A percentile compares a stretch with the other conserved stretches of the same genome.
These are phyloP conservation scores for Cecidostiba fungosa DNA, from an alignment of 2,888 invertebrate genomes.

Conservation along the genomic window DNA sequence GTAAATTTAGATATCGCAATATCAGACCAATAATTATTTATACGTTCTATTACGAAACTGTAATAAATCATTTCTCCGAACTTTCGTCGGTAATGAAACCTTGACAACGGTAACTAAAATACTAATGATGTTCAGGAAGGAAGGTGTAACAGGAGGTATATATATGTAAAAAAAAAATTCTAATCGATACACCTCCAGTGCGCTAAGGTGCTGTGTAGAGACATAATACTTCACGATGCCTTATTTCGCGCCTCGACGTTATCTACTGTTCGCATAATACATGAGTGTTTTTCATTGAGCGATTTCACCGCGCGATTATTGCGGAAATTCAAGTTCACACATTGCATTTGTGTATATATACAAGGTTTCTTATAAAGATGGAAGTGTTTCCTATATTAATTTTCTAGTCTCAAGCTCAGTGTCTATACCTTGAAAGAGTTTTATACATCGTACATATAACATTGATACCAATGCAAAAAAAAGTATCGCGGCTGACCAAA, in stretches of 20 bases:
- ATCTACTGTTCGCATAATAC: not conserved
- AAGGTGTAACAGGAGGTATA: not conserved
- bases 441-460: too few species aligned
- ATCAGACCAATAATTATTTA: too few species aligned
- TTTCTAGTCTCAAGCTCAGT: too few species aligned
- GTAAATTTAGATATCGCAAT: too few species aligned
- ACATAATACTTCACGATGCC: not conserved
- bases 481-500: not conserved
- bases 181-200: not conserved
- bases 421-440: too few species aligned
- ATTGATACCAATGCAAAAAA: too few species aligned
- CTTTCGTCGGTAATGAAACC: too few species aligned
- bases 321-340: not conserved
- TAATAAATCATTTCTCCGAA: too few species aligned
- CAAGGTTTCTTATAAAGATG: not conserved
- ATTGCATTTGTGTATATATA: not conserved
- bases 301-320: not conserved
- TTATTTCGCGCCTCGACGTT: not conserved
- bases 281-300: conserved; percentile 1
- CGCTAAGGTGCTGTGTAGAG: not conserved
- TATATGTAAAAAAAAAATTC: not conserved
- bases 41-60: too few species aligned
- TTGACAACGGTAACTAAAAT: not conserved
- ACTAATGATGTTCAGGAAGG: not conserved
- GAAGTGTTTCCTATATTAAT: not conserved